These are phyloP conservation scores for Plecturocebus donacophilus DNA, from an alignment of 2,113 vertebrate genomes.

Conservation along the genomic window DNA sequence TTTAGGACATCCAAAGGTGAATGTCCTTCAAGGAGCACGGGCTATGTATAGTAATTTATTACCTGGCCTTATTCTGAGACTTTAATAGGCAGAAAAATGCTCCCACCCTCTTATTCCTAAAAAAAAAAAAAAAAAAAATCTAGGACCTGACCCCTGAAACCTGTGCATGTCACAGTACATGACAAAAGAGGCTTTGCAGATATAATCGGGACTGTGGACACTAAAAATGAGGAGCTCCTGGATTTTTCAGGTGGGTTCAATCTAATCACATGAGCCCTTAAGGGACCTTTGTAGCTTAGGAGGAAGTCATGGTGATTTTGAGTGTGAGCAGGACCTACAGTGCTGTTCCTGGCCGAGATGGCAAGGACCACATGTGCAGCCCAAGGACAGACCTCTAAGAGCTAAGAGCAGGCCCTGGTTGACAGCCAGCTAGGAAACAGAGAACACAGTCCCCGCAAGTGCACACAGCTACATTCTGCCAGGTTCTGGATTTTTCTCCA, in stretches of 20 bases:
- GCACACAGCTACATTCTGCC: background rate
- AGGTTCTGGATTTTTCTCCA: background rate
- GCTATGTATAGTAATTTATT: accelerated
- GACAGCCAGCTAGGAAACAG: background rate
- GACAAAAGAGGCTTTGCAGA: background rate
- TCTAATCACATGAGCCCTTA: background rate
- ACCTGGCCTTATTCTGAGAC: background rate
- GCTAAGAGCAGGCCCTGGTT: too few species aligned
- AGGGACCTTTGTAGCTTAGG: accelerated
- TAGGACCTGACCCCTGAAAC: background rate
- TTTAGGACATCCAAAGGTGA: background rate
- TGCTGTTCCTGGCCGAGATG: accelerated
- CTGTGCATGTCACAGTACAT: too few species aligned
- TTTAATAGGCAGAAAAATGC: background rate
- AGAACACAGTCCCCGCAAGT: accelerated
- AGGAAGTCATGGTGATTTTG: accelerated
- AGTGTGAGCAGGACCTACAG: accelerated
- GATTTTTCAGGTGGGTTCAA: background rate
- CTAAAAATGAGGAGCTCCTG: background rate
- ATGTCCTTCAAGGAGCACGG: accelerated
- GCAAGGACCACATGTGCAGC: background rate
- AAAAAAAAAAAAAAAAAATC: background rate
- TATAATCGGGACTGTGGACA: too few species aligned
- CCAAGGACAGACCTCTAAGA: too few species aligned
- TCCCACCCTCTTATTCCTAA: too few species aligned